A percentile compares a stretch with the other conserved stretches of the same genome.
phyloP scores from a whole-genome alignment of 2,113 vertebrate genomes.

The Hydrolagus affinis region DNA sequence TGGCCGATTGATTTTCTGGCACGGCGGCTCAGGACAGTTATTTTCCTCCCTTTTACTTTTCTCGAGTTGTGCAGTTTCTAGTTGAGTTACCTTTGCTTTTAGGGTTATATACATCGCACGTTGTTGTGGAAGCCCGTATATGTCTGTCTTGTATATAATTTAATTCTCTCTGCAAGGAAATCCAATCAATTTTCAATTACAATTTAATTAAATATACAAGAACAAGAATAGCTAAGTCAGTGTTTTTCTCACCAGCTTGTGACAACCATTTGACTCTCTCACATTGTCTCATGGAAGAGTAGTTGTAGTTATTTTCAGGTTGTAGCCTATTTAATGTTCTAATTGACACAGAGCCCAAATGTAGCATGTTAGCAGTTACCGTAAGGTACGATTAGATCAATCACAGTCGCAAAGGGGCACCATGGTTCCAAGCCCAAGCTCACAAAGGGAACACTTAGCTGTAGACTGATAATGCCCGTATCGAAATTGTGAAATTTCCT shows the following conservation, averaged over 20 bases:
- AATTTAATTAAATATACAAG: not conserved
- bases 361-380: too few relatives aligned
- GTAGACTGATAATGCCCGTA: too few relatives aligned
- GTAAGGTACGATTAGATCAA: too few relatives aligned
- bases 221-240: not conserved
- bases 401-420: too few relatives aligned
- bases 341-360: too few relatives aligned
- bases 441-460: too few relatives aligned
- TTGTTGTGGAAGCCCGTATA: not conserved
- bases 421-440: too few relatives aligned
- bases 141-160: not conserved
- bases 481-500: too few relatives aligned
- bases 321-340: too few relatives aligned
- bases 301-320: not conserved
- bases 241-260: not conserved
- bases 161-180: not conserved
- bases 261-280: not conserved
- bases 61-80: not conserved
- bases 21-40: not conserved
- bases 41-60: not conserved
- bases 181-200: conserved; percentile 4
- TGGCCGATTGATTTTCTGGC: not conserved
- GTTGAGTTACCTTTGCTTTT: not conserved
- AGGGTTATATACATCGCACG: not conserved
- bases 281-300: not conserved